Evolutionary conservation across 37 sponge, comb jelly and placozoan genomes (phyloP).

Genomic region (Agelas oroides): DNA sequence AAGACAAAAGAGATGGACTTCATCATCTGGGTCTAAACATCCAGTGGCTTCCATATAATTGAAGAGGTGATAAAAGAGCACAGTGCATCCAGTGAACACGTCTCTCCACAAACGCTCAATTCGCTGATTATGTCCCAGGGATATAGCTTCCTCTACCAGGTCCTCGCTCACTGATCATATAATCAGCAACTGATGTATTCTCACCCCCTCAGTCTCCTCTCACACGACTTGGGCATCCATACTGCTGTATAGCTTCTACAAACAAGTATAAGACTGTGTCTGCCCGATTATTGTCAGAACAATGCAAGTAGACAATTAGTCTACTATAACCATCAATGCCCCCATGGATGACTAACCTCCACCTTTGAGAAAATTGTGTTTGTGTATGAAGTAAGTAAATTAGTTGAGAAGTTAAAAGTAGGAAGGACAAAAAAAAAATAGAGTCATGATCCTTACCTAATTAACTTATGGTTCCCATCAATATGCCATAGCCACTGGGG

Average conservation of each 20-base stretch:
- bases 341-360: conserved; percentile 64
- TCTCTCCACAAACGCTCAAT: no score
- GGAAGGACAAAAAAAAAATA: no score
- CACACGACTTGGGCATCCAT: conserved; percentile 44
- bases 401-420: no score
- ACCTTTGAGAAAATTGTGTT: no score
- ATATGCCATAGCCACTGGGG: neutral
- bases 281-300: conserved; percentile 42
- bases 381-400: no score
- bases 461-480: neutral
- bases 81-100: conserved; percentile 40
- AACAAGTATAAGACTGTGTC: conserved; percentile 42
- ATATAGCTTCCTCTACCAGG: conserved; percentile 38
- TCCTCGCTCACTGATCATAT: conserved; percentile 5
- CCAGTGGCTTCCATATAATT: conserved; percentile 38
- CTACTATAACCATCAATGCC: conserved; percentile 64
- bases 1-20: conserved; percentile 54
- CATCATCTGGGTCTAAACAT: conserved; percentile 25
- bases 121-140: conserved; percentile 75
- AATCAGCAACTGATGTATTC: conserved; percentile 18
- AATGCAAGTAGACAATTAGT: conserved; percentile 33
- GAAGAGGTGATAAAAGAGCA: conserved; percentile 53
- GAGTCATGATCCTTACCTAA: neutral
- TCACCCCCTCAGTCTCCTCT: no score
- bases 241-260: conserved; percentile 11